Evolutionary conservation across 2,888 invertebrate genomes (phyloP).

Genomic region (Myathropa florea): DNA sequence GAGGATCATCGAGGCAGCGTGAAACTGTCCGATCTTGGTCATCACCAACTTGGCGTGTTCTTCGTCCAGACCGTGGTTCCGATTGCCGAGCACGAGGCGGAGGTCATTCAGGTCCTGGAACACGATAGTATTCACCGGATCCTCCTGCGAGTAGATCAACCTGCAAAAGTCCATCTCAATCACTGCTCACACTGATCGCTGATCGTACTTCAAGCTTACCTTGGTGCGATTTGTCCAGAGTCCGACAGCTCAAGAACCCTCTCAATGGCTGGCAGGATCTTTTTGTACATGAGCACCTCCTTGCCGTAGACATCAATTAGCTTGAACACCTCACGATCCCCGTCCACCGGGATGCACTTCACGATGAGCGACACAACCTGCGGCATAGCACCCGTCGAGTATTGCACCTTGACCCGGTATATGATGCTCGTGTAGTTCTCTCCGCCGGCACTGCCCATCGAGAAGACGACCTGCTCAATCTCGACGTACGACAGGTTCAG

Average conservation of each 20-base stretch:
- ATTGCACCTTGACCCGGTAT: conserved; percentile 52
- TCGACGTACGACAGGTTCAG: conserved; percentile 39
- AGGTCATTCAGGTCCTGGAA: conserved; percentile 77
- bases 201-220: conserved; percentile 11
- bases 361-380: conserved; percentile 54
- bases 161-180: not conserved
- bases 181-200: not conserved
- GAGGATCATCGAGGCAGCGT: conserved; percentile 81
- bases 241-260: conserved; percentile 28
- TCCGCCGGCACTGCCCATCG: conserved; percentile 62
- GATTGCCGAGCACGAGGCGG: conserved; percentile 77
- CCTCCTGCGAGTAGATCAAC: conserved; percentile 35
- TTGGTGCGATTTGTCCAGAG: conserved; percentile 53
- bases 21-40: conserved; percentile 81
- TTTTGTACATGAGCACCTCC: conserved; percentile 72
- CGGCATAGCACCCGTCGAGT: not conserved
- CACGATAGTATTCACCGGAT: conserved; percentile 64
- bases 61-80: conserved; percentile 81
- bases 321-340: conserved; percentile 58
- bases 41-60: conserved; percentile 81
- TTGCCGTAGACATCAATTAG: conserved; percentile 69
- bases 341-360: conserved; percentile 57
- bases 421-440: conserved; percentile 65
- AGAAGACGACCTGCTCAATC: conserved; percentile 44
- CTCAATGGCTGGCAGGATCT: conserved; percentile 68